Percentiles rank a stretch among this genome's conserved stretches.
These are phyloP conservation scores for Willisornis vidua DNA, from an alignment of 2,113 vertebrate species.

Conservation along the genomic window DNA sequence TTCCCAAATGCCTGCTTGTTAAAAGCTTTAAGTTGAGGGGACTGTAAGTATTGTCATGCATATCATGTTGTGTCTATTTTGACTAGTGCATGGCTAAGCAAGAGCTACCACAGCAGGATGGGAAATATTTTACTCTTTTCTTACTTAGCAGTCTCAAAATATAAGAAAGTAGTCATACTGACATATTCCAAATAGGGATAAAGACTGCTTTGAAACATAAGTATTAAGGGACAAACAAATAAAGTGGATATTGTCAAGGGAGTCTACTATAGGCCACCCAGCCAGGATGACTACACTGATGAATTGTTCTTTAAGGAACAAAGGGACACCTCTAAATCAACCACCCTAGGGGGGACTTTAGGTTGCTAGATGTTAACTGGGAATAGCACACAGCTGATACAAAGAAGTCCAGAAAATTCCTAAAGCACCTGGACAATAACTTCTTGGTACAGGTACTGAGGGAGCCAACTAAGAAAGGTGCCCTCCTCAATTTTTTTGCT, in stretches of 20 bases:
- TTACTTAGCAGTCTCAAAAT: not conserved
- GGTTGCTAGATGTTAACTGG: not conserved
- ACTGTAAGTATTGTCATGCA: not conserved
- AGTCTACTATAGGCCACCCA: not conserved
- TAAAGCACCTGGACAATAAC: not conserved
- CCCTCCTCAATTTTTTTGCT: not conserved
- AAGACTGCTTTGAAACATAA: not conserved
- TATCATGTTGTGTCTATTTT: not conserved
- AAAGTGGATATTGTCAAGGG: rapidly evolving
- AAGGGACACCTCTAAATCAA: not conserved
- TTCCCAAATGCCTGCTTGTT: not conserved
- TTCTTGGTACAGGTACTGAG: not conserved
- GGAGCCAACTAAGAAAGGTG: not conserved
- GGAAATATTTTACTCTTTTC: not conserved
- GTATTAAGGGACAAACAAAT: not conserved
- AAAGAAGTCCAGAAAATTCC: not conserved
- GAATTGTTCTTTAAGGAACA: not conserved
- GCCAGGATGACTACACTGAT: not conserved
- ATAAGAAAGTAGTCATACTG: not conserved
- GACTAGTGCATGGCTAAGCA: not conserved
- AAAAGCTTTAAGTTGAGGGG: not conserved
- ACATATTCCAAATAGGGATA: not conserved
- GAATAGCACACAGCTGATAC: not conserved
- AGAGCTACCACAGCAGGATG: not conserved
- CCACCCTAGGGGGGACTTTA: not conserved